Conservation (phyloP, 2,113 vertebrate species). For the Tichodroma muraria region DNA sequence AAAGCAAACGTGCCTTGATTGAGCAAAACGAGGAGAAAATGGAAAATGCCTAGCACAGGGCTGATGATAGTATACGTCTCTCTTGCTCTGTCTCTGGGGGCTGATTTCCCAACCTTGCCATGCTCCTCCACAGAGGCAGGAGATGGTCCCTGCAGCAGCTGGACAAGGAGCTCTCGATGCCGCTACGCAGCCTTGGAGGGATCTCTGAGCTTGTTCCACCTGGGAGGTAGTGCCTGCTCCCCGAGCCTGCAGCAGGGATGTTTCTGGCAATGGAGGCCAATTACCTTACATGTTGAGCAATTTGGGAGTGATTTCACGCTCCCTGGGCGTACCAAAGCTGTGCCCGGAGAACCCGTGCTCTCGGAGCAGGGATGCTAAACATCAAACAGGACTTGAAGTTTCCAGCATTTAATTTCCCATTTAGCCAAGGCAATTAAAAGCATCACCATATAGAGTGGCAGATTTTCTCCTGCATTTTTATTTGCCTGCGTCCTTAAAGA, state of each 20-base stretch:
- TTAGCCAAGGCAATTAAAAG: conserved; percentile 57
- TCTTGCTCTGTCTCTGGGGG: background rate
- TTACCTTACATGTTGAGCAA: background rate
- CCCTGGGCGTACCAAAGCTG: background rate
- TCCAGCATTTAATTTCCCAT: conserved; percentile 16
- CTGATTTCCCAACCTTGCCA: background rate
- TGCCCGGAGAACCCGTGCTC: background rate
- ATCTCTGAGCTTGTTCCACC: background rate
- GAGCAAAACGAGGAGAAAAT: background rate
- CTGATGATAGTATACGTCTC: background rate
- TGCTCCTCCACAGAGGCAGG: background rate
- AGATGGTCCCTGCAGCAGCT: background rate
- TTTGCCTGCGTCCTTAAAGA: background rate
- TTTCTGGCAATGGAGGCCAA: background rate
- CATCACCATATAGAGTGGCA: background rate
- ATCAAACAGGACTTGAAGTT: conserved; percentile 42
- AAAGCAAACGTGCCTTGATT: conserved; percentile 4
- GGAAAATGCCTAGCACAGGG: background rate
- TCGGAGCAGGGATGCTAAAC: background rate
- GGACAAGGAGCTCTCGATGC: background rate
- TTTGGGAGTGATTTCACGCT: conserved; percentile 43
- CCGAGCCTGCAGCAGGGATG: background rate
- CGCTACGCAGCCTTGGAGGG: background rate
- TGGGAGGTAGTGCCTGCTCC: background rate
- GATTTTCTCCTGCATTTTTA: conserved; percentile 44